A percentile compares a stretch with the other conserved stretches of the same genome.
phyloP scores from a whole-genome alignment of 64 coral and sea anemone species.

The Porites lutea region DNA sequence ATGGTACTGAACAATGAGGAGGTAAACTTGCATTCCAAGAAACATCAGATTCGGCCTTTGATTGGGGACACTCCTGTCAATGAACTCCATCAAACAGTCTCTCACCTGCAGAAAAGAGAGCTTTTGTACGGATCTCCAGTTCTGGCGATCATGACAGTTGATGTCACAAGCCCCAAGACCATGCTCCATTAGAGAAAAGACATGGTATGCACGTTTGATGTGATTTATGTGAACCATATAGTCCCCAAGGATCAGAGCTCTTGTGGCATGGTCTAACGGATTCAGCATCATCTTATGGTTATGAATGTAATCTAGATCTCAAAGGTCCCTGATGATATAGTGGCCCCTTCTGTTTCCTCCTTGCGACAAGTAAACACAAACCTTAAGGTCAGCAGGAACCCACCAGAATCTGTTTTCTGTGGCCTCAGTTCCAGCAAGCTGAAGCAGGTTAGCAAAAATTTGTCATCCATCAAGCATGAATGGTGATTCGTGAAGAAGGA shows the following conservation, averaged over 20 bases:
- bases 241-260: neutral
- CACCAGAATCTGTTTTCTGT: neutral
- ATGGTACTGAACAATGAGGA: conserved; percentile 9
- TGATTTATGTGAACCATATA: conserved; percentile 31
- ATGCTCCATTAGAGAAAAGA: neutral
- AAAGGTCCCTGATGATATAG: neutral
- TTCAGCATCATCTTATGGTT: conserved; percentile 1
- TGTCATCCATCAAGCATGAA: too few relatives aligned
- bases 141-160: conserved; percentile 20
- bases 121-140: conserved; percentile 46
- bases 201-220: conserved; percentile 17
- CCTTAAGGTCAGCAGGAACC: conserved; percentile 5
- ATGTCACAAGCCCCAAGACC: conserved; percentile 9
- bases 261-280: neutral
- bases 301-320: conserved; percentile 36
- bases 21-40: neutral
- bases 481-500: too few relatives aligned
- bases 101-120: neutral
- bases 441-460: too few relatives aligned
- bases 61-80: neutral
- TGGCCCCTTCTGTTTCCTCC: neutral
- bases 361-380: conserved; percentile 19
- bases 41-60: conserved; percentile 1
- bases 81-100: neutral
- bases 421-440: neutral